Conservation (phyloP, 2,797 vertebrate genomes). For the Oreortyx pictus region DNA sequence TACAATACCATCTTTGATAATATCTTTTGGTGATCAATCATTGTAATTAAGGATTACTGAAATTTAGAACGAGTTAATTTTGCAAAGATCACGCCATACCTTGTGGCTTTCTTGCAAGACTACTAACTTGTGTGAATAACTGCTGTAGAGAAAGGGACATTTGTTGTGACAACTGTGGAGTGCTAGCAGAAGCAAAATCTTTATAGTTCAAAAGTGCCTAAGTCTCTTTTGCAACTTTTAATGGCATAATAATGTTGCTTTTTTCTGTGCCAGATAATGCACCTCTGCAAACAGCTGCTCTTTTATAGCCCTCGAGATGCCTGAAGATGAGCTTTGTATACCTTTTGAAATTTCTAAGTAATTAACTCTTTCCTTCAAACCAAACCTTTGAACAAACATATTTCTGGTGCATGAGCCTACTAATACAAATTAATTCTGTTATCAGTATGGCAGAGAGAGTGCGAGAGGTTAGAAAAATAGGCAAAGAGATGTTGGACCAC, state of each 20-base stretch:
- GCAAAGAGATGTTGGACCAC: background rate
- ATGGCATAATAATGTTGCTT: background rate
- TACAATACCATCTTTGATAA: background rate
- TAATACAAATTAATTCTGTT: fast-evolving
- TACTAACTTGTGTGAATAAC: background rate
- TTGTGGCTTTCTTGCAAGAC: background rate
- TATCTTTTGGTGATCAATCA: background rate
- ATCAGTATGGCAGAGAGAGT: fast-evolving
- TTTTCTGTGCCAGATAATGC: background rate
- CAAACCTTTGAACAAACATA: background rate
- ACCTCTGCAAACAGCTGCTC: background rate
- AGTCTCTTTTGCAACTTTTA: background rate
- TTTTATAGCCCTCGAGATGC: background rate
- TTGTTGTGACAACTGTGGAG: background rate
- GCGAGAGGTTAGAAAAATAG: fast-evolving
- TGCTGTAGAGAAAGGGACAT: background rate
- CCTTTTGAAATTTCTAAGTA: background rate
- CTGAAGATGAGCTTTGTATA: background rate
- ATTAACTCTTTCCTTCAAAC: background rate
- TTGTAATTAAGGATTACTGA: background rate
- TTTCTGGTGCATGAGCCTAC: background rate
- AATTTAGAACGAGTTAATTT: background rate
- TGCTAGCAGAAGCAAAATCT: background rate
- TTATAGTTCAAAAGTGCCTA: background rate
- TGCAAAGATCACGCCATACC: background rate